Percentiles rank a stretch among this genome's conserved stretches.
Conservation (phyloP, 2,113 vertebrate genomes). For the Gambusia affinis region DNA sequence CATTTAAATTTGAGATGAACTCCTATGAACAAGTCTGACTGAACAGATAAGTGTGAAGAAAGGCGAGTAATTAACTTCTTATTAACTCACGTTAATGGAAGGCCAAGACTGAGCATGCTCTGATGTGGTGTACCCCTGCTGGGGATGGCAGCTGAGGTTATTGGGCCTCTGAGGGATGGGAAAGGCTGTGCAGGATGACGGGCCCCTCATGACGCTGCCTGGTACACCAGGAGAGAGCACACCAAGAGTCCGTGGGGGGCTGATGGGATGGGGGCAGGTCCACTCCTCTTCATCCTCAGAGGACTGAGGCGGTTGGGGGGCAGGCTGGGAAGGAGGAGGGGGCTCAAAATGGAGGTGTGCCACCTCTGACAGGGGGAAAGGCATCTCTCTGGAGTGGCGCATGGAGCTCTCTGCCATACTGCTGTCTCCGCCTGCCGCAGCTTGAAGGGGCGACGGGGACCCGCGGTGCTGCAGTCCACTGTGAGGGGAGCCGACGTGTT, state of each 20-base stretch:
- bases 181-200: slow-evolving; percentile 92
- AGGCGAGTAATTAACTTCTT: neutral
- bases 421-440: slow-evolving; percentile 62
- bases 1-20: no score
- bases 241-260: slow-evolving; percentile 84
- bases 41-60: no score
- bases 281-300: slow-evolving; percentile 96
- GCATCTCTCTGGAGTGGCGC: slow-evolving; percentile 84
- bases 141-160: slow-evolving; percentile 83
- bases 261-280: slow-evolving; percentile 87
- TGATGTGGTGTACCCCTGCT: slow-evolving; percentile 78
- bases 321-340: slow-evolving; percentile 65
- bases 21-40: no score
- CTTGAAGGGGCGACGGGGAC: slow-evolving; percentile 60
- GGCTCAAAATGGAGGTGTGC: slow-evolving; percentile 88
- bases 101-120: slow-evolving; percentile 99
- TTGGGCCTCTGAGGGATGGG: slow-evolving; percentile 84
- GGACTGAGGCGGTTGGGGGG: slow-evolving; percentile 83
- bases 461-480: slow-evolving; percentile 67
- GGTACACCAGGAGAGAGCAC: slow-evolving; percentile 81
- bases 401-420: slow-evolving; percentile 73
- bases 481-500: slow-evolving; percentile 59
- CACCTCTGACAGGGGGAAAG: slow-evolving; percentile 90
- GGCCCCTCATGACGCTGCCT: slow-evolving; percentile 84
- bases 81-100: slow-evolving; percentile 92